phyloP scores from a whole-genome alignment of 2,888 invertebrate genomes.

The Brachypalpus laphriformis region DNA sequence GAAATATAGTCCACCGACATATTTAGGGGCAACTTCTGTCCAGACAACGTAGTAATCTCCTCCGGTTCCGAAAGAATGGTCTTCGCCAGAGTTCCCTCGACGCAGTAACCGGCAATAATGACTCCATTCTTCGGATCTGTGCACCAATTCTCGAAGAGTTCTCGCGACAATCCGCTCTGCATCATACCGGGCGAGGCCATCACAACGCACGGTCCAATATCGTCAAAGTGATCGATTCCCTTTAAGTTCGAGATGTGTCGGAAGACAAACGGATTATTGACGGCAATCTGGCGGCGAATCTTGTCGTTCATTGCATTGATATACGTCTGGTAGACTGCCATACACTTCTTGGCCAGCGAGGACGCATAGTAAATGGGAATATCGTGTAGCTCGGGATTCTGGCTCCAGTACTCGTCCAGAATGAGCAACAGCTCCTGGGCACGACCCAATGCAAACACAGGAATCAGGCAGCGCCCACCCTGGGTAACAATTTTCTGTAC shows the following conservation, averaged over 20 bases:
- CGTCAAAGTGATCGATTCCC: slow-evolving; percentile 99
- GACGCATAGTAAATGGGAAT: slow-evolving; percentile 99
- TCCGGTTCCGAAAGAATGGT: slow-evolving; percentile 98
- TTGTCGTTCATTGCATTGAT: slow-evolving; percentile 99
- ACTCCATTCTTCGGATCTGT: slow-evolving; percentile 99
- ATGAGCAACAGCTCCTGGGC: slow-evolving; percentile 98
- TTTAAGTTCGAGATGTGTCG: slow-evolving; percentile 97
- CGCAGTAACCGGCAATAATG: slow-evolving; percentile 98
- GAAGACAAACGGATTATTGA: slow-evolving; percentile 99
- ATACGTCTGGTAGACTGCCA: slow-evolving; percentile 99
- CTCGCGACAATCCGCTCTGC: slow-evolving; percentile 98
- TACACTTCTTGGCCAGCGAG: slow-evolving; percentile 99
- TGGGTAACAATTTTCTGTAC: slow-evolving; percentile 98
- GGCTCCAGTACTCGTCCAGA: slow-evolving; percentile 98
- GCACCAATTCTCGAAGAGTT: slow-evolving; percentile 99
- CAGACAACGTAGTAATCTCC: slow-evolving; percentile 97
- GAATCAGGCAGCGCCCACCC: slow-evolving; percentile 99
- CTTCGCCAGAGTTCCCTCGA: slow-evolving; percentile 95
- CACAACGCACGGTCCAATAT: slow-evolving; percentile 99
- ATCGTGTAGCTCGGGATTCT: slow-evolving; percentile 92
- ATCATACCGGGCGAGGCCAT: slow-evolving; percentile 99
- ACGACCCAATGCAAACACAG: slow-evolving; percentile 98
- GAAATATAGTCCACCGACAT: slow-evolving; percentile 99
- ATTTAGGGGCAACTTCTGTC: slow-evolving; percentile 97
- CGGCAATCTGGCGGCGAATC: slow-evolving; percentile 97